Conservation (phyloP, 2,797 vertebrate genomes). For the Prunella strophiata region DNA sequence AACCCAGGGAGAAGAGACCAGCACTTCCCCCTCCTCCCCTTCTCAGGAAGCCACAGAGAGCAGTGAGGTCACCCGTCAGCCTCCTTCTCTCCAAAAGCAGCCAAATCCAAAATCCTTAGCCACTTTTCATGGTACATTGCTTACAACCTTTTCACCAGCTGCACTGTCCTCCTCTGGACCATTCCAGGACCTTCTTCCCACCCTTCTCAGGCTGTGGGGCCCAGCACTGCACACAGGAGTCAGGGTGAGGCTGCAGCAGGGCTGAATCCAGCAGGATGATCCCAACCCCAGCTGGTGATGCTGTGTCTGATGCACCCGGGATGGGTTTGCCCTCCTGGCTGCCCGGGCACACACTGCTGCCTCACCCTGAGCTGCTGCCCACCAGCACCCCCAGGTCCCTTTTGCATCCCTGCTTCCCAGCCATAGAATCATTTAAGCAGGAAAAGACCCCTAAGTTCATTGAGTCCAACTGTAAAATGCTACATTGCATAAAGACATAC, state of each 20-base stretch:
- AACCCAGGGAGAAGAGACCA: not conserved
- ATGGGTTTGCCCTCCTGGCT: not conserved
- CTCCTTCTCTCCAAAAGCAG: not conserved
- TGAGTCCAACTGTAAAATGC: fast-evolving
- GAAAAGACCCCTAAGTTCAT: not conserved
- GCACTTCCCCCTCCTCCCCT: not conserved
- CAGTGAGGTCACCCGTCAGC: fast-evolving
- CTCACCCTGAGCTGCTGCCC: not conserved
- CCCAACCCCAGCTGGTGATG: not conserved
- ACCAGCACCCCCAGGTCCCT: not conserved
- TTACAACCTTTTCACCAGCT: not conserved
- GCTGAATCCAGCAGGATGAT: not conserved
- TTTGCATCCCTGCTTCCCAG: not conserved
- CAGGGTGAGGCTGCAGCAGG: not conserved
- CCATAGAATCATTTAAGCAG: not conserved
- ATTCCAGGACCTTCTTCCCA: not conserved
- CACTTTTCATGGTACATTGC: not conserved
- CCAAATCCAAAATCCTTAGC: not conserved
- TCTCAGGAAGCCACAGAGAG: not conserved
- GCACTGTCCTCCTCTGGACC: not conserved
- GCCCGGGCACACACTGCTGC: not conserved
- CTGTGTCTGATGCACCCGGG: not conserved
- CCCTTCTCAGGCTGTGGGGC: not conserved
- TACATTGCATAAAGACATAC: not conserved
- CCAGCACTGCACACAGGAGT: not conserved